Evolutionary conservation across 2,888 invertebrate species (phyloP).

Genomic region (Leptinotarsa tumamoca): DNA sequence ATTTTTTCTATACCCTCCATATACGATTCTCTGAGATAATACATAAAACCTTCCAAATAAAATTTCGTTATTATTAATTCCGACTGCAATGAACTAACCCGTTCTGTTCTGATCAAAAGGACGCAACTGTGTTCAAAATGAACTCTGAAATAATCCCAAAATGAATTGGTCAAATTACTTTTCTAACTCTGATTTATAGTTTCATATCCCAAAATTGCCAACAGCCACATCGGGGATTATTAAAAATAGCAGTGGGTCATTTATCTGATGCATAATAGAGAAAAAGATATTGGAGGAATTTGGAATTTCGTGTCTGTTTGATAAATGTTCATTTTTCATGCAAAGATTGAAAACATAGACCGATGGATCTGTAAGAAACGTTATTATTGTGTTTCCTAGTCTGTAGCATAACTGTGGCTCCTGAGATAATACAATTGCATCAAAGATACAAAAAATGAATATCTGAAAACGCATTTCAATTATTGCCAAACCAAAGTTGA

Average conservation of each 20-base stretch:
- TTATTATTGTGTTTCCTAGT: too few species aligned
- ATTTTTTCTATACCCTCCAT: too few species aligned
- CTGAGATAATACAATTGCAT: too few species aligned
- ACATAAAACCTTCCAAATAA: not conserved
- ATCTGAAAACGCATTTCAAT: too few species aligned
- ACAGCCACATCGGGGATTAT: slow-evolving; percentile 39
- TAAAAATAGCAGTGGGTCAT: slow-evolving; percentile 35
- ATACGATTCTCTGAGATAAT: too few species aligned
- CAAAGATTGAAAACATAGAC: too few species aligned
- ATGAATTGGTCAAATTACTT: slow-evolving; percentile 50
- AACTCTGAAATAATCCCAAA: slow-evolving; percentile 50
- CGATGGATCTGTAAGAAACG: too few species aligned
- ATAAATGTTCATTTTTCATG: slow-evolving; percentile 28
- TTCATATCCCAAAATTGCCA: slow-evolving; percentile 33
- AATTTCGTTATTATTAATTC: not conserved
- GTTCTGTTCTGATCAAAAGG: not conserved
- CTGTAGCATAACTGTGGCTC: too few species aligned
- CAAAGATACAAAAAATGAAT: too few species aligned
- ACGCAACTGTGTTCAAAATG: slow-evolving; percentile 24
- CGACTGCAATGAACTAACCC: not conserved
- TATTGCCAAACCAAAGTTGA: too few species aligned
- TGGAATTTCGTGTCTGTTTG: slow-evolving; percentile 24
- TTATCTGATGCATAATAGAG: slow-evolving; percentile 40
- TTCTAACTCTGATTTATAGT: slow-evolving; percentile 49
- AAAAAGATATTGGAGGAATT: slow-evolving; percentile 37